Evolutionary conservation across 2,888 invertebrate species (phyloP), one percentile per base, ranked within the genome.

Genomic region (Dynastes hyllus): DNA sequence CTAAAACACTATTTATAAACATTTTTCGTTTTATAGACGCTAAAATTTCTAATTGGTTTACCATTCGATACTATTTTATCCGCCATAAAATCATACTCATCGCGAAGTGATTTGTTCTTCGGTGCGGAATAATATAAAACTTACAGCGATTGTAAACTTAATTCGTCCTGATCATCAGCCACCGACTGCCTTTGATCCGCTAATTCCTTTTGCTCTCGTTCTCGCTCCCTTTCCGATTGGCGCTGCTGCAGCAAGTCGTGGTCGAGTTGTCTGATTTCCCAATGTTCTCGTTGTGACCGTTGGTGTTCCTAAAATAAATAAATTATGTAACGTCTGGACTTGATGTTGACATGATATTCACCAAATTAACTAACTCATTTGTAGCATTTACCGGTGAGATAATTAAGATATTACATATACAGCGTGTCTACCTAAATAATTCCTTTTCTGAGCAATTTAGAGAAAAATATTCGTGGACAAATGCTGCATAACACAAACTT

Each of bases 201-300:
- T 84, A 91, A 90, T 89, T 92, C 91, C 22, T 91, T 87, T 84
- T 91, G 91, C 88, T 92, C 92, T 85, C 92, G 87, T 83, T 91
- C 92, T 75, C 92, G 90, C 32, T 92, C 92, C 81, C 88, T 84
- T 85, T 92, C 92, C 53, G 92, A 92, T 67, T 92, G 92, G 75
- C 93, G 88, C 86, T 93, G 93, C 81, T 92, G 92, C 27, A 92
- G 88, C 45, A 93, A 89, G 81, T 92, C 92, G 86, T 91, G 90
- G 85, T 92, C 92, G 81, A 92, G 86, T 84, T 92, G 89, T 71
- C 92, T 88, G 78, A 92, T 91, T 85, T 92, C 92, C 86, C 92
- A 92, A 85, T 92, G 89, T 53, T 92, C 92, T 84, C 92, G 90
- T 79, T 91, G 91, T 83, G 91, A 90, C 82, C 92, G 91, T 89